Percentiles rank a stretch among this genome's conserved stretches.
Evolutionary conservation across 2,113 vertebrate species (phyloP).

Genomic region (Epinephelus fuscoguttatus): DNA sequence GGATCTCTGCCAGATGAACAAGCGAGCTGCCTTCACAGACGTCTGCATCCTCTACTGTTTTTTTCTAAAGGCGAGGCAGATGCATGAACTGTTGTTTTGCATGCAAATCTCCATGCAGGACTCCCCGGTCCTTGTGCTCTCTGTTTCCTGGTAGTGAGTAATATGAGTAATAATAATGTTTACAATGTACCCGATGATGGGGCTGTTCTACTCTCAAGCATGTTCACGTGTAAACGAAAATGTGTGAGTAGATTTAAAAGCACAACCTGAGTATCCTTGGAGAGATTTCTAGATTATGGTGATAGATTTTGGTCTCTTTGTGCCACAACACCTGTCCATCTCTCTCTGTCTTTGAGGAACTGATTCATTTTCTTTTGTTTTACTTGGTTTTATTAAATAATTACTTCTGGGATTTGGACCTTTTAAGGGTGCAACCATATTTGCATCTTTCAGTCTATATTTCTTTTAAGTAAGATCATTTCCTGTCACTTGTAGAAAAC

Average conservation of each 20-base stretch:
- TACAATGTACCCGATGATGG: conserved; percentile 18
- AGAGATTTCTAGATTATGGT: conserved; percentile 43
- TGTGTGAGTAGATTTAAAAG: conserved; percentile 72
- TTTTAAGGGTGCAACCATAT: neutral
- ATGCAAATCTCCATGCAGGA: conserved; percentile 89
- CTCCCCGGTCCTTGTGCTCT: conserved; percentile 82
- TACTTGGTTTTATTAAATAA: neutral
- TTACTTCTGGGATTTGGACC: too few relatives aligned
- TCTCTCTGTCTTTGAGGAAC: neutral
- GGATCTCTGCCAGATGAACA: conserved; percentile 84
- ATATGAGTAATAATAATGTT: conserved; percentile 60
- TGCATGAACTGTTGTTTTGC: conserved; percentile 96
- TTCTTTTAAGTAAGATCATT: neutral
- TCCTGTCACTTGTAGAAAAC: neutral
- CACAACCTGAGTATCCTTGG: conserved; percentile 62
- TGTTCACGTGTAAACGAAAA: conserved; percentile 55
- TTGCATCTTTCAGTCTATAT: neutral
- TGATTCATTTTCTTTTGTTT: neutral
- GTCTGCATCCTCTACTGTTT: conserved; percentile 80
- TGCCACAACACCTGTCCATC: conserved; percentile 26
- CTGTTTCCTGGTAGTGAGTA: conserved; percentile 80
- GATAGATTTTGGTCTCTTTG: conserved; percentile 47
- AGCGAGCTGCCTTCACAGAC: conserved; percentile 86
- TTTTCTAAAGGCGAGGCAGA: conserved; percentile 86
- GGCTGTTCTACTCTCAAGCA: conserved; percentile 67